These are phyloP conservation scores for Ephialtes manifestator DNA, from an alignment of 2,888 invertebrate species.

Conservation along the genomic window DNA sequence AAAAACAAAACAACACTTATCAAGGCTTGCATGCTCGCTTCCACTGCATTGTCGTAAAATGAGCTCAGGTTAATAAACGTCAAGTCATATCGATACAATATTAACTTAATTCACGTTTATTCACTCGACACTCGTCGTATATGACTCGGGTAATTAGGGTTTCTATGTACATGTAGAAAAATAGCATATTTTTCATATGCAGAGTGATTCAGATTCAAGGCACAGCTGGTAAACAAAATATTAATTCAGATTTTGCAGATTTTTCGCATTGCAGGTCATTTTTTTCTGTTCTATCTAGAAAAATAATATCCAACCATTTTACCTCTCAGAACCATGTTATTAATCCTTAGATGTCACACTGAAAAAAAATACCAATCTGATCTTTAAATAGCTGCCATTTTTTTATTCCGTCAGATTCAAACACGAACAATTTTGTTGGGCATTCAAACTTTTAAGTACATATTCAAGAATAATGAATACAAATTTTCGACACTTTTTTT, in stretches of 20 bases:
- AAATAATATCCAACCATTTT: background rate
- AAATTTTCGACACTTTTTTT: too few species aligned
- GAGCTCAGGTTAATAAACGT: constrained; percentile 64
- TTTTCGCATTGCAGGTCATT: background rate
- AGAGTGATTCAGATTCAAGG: constrained; percentile 50
- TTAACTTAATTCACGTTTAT: constrained; percentile 55
- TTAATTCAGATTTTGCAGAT: constrained; percentile 1
- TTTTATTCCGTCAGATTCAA: too few species aligned
- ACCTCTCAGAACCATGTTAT: too few species aligned
- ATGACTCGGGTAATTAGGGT: constrained; percentile 61
- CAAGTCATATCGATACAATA: constrained; percentile 57
- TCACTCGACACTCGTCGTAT: constrained; percentile 63
- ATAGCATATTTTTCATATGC: constrained; percentile 57
- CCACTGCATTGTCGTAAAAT: constrained; percentile 53
- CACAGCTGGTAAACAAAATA: background rate
- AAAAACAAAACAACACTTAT: constrained; percentile 50
- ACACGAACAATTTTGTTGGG: too few species aligned
- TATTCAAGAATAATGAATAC: too few species aligned
- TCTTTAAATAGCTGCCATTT: too few species aligned
- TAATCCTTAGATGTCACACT: too few species aligned
- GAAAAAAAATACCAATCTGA: too few species aligned
- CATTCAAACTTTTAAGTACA: too few species aligned
- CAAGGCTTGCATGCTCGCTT: constrained; percentile 55
- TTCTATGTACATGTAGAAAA: constrained; percentile 70
- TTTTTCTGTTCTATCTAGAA: background rate